Percentiles rank a stretch among this genome's conserved stretches.
Evolutionary conservation across 2,113 vertebrate genomes (phyloP).

Genomic region (Paraplagusia blochii): DNA sequence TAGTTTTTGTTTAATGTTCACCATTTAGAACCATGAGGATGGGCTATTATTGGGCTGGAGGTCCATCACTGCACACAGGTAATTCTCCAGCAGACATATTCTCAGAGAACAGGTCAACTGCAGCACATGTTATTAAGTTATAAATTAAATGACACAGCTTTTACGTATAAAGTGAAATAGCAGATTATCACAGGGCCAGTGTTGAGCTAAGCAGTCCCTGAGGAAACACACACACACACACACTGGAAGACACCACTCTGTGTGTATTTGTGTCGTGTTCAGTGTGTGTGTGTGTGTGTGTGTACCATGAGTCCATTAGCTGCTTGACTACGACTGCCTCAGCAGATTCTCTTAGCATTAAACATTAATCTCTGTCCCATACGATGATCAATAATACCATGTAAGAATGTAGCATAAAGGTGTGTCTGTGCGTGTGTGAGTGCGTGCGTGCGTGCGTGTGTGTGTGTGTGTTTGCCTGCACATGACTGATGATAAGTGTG

Average conservation of each 20-base stretch:
- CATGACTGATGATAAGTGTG: too few species aligned
- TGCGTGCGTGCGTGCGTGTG: too few species aligned
- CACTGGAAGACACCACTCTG: conserved; percentile 44
- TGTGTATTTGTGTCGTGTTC: conserved; percentile 21
- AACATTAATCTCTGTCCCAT: conserved; percentile 40
- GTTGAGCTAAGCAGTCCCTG: conserved; percentile 52
- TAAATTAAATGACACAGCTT: conserved; percentile 49
- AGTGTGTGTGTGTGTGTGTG: conserved; percentile 20
- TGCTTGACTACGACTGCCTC: conserved; percentile 23
- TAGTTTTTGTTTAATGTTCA: neutral
- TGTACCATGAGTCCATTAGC: conserved; percentile 38
- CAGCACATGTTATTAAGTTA: conserved; percentile 28
- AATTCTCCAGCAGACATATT: conserved; percentile 1
- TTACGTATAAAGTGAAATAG: conserved; percentile 59
- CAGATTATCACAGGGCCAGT: conserved; percentile 54
- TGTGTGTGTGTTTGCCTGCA: too few species aligned
- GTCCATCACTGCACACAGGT: neutral
- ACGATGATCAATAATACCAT: conserved; percentile 43
- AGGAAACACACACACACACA: conserved; percentile 45
- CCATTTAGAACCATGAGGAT: too few species aligned
- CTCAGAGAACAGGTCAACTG: conserved; percentile 13
- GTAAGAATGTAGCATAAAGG: neutral
- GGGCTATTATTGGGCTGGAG: neutral
- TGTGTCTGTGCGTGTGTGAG: conserved; percentile 3
- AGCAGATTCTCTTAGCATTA: conserved; percentile 54